Evolutionary conservation across 2,888 invertebrate species (phyloP).

Genomic region (Papilio demoleus): DNA sequence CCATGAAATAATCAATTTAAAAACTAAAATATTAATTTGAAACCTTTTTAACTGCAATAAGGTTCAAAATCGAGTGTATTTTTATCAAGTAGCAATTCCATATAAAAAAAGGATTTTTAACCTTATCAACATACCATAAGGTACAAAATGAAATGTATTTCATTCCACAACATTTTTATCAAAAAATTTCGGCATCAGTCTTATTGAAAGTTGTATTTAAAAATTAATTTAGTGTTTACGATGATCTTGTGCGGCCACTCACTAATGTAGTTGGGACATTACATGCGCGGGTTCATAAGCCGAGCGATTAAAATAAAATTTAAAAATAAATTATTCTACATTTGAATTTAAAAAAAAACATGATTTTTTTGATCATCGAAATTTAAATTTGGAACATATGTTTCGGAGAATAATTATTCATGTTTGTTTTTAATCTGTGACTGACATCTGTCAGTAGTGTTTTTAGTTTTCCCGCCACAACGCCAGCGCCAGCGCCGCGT

Average conservation of each 20-base stretch:
- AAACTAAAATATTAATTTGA: not conserved
- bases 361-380: too few relatives aligned
- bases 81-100: too few relatives aligned
- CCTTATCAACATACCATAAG: too few relatives aligned
- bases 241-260: slow-evolving; percentile 2
- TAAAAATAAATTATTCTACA: not conserved
- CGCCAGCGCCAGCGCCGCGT: too few relatives aligned
- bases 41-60: not conserved
- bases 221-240: slow-evolving; percentile 33
- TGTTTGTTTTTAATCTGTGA: too few relatives aligned
- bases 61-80: slow-evolving; percentile 8
- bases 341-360: too few relatives aligned
- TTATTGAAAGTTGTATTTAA: slow-evolving; percentile 36
- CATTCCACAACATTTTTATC: slow-evolving; percentile 1
- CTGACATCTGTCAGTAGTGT: too few relatives aligned
- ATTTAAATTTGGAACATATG: too few relatives aligned
- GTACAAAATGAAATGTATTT: too few relatives aligned
- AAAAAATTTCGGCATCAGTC: not conserved
- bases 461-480: too few relatives aligned
- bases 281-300: not conserved
- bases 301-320: not conserved
- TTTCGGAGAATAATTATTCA: too few relatives aligned
- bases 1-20: not conserved
- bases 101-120: too few relatives aligned
- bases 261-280: slow-evolving; percentile 9